Conservation (phyloP, 2,113 vertebrate genomes). For the Kryptolebias marmoratus region DNA sequence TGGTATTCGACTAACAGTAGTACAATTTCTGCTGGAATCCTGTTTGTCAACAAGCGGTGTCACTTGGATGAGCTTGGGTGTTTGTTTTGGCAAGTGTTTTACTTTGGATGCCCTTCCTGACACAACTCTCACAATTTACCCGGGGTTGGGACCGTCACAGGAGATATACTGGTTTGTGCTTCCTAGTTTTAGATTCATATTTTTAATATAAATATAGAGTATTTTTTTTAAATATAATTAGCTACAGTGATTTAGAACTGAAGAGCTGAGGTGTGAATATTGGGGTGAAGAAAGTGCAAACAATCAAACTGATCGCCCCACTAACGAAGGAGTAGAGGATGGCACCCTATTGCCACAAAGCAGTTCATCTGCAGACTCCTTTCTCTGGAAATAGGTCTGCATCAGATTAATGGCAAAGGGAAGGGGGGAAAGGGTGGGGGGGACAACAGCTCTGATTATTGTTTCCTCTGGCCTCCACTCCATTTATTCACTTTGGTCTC, state of each 20-base stretch:
- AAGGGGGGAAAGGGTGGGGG: conserved; percentile 1
- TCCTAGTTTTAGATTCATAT: too few relatives aligned
- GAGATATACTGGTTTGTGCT: too few relatives aligned
- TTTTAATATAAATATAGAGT: background rate
- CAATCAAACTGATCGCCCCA: conserved; percentile 19
- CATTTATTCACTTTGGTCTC: conserved; percentile 60
- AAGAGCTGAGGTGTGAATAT: background rate
- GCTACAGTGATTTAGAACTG: background rate
- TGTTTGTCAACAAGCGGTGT: too few relatives aligned
- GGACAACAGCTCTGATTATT: conserved; percentile 53
- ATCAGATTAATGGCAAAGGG: conserved; percentile 55
- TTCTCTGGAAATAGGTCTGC: conserved; percentile 17
- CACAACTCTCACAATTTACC: too few relatives aligned
- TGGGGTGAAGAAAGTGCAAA: background rate
- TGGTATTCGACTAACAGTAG: too few relatives aligned
- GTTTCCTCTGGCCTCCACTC: conserved; percentile 47
- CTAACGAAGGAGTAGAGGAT: conserved; percentile 16
- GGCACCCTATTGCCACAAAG: conserved; percentile 7
- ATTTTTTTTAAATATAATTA: conserved; percentile 13
- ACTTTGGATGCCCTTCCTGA: too few relatives aligned
- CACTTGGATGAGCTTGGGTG: too few relatives aligned
- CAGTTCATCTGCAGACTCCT: conserved; percentile 19
- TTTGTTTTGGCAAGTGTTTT: too few relatives aligned
- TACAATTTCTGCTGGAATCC: too few relatives aligned
- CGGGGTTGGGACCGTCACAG: too few relatives aligned